phyloP scores from a whole-genome alignment of 1,140 invertebrate species.

The Zaprionus davidi region DNA sequence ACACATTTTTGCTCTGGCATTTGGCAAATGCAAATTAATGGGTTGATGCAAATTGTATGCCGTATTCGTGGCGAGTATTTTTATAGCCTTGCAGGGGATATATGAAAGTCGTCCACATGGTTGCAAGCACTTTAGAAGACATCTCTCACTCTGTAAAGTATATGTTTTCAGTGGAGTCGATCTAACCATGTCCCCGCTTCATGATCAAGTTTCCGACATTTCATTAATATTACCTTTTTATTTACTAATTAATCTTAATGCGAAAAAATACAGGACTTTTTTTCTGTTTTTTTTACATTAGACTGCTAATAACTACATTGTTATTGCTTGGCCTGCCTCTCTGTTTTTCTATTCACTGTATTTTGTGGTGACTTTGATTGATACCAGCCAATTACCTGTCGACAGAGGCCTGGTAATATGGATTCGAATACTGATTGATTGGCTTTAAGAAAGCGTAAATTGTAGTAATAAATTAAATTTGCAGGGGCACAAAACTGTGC shows the following conservation, averaged over 20 bases:
- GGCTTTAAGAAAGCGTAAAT: background rate
- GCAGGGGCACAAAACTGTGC: background rate
- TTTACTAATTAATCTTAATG: background rate
- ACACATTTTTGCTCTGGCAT: constrained; percentile 2
- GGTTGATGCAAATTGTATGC: constrained; percentile 67
- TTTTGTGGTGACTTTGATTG: constrained; percentile 63
- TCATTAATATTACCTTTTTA: background rate
- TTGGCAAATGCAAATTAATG: constrained; percentile 28
- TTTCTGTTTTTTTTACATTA: background rate
- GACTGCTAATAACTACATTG: background rate
- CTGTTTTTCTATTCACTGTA: constrained; percentile 4
- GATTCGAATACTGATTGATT: constrained; percentile 52
- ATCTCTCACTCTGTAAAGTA: too few species aligned
- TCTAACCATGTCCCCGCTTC: too few species aligned
- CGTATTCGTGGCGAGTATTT: constrained; percentile 16
- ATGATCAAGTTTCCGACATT: too few species aligned
- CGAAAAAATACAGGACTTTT: background rate
- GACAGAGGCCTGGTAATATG: constrained; percentile 37
- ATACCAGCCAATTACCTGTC: constrained; percentile 36
- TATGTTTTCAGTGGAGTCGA: too few species aligned
- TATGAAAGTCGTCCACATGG: background rate
- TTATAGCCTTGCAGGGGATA: background rate
- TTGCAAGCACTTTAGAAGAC: background rate
- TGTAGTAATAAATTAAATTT: background rate
- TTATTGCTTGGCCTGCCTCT: background rate